phyloP scores from a whole-genome alignment of 2,113 vertebrate species.

The Brachypodius melanocephalos region DNA sequence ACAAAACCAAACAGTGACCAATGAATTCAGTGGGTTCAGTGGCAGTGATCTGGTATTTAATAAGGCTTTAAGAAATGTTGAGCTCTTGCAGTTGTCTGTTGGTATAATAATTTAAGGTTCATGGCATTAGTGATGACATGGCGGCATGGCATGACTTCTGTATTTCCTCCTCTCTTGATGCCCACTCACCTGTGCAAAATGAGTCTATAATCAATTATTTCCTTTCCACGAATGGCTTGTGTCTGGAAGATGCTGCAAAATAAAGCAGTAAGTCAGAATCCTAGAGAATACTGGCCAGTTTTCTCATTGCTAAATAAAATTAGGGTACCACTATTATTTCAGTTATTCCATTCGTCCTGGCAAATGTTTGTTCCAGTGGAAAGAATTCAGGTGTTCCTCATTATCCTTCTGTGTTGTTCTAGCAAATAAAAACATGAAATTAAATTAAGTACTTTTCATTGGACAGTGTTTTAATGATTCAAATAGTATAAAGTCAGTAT shows the following conservation, averaged over 20 bases:
- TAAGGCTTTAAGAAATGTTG: not conserved
- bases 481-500: constrained; percentile 71
- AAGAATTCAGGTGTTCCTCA: constrained; percentile 3
- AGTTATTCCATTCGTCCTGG: not conserved
- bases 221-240: not conserved
- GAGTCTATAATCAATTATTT: not conserved
- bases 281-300: not conserved
- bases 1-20: not conserved
- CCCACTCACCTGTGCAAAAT: not conserved
- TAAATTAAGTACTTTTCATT: constrained; percentile 7
- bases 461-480: constrained; percentile 55
- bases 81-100: not conserved
- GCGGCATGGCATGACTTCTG: not conserved
- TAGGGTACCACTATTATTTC: not conserved
- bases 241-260: not conserved
- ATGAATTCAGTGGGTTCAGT: not conserved
- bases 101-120: not conserved
- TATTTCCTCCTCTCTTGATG: not conserved
- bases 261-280: not conserved
- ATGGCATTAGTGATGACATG: not conserved
- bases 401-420: not conserved
- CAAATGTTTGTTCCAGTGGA: not conserved
- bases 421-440: constrained; percentile 11
- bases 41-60: not conserved
- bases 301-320: not conserved